Percentiles rank a stretch among this genome's conserved stretches.
Conservation (phyloP, 1,140 invertebrate species). For the Drosophila insularis region DNA sequence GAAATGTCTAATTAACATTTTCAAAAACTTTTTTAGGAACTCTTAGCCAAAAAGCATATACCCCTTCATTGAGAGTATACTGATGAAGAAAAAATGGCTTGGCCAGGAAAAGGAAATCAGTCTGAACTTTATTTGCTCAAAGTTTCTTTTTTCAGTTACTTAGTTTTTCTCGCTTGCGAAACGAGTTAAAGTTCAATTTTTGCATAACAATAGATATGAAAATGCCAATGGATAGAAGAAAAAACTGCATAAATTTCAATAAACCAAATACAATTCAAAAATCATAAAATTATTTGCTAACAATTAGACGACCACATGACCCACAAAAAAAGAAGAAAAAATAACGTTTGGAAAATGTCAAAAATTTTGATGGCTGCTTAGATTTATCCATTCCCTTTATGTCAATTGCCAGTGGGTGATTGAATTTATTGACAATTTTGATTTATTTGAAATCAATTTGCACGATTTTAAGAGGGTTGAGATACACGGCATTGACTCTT, state of each 20-base stretch:
- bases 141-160: background rate
- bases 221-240: constrained; percentile 51
- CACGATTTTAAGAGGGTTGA: constrained; percentile 25
- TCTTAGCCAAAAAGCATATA: background rate
- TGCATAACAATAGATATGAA: constrained; percentile 52
- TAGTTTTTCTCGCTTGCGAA: constrained; percentile 31
- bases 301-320: constrained; percentile 74
- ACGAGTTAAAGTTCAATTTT: constrained; percentile 45
- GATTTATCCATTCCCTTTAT: constrained; percentile 4
- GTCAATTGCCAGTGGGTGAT: constrained; percentile 51
- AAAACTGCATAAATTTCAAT: constrained; percentile 60
- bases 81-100: constrained; percentile 18
- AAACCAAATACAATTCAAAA: constrained; percentile 26
- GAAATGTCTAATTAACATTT: too few relatives aligned
- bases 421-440: constrained; percentile 59
- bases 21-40: background rate
- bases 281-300: constrained; percentile 50
- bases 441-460: constrained; percentile 61
- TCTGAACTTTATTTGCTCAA: constrained; percentile 25
- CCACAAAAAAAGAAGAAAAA: constrained; percentile 47
- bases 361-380: constrained; percentile 17
- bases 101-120: constrained; percentile 27
- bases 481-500: background rate
- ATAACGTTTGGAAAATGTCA: constrained; percentile 29
- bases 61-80: background rate